These are phyloP conservation scores for Vanessa tameamea DNA, from an alignment of 1,140 invertebrate species.

Conservation along the genomic window DNA sequence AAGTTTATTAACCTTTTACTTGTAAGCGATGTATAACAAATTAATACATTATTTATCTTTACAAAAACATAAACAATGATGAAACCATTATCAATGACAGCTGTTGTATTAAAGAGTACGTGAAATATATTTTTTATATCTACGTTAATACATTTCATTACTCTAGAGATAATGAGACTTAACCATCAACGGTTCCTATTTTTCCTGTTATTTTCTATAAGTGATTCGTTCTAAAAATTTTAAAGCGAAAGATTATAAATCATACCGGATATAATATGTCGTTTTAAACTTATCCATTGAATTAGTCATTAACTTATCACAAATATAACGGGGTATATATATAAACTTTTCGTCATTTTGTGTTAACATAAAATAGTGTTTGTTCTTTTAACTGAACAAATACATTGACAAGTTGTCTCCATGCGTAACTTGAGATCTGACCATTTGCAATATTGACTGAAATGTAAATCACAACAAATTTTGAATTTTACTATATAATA, in stretches of 20 bases:
- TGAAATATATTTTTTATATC: slow-evolving; percentile 49
- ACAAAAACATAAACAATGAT: slow-evolving; percentile 35
- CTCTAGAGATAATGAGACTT: not conserved
- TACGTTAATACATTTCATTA: not conserved
- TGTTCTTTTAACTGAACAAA: slow-evolving; percentile 57
- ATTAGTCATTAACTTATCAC: slow-evolving; percentile 19
- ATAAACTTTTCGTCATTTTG: slow-evolving; percentile 43
- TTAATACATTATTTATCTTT: slow-evolving; percentile 27
- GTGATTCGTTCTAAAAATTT: not conserved
- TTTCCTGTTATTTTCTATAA: not conserved
- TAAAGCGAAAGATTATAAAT: no score
- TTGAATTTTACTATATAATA: no score
- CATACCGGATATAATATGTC: not conserved
- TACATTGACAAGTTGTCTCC: slow-evolving; percentile 30
- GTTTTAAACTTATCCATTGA: not conserved
- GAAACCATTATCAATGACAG: slow-evolving; percentile 33
- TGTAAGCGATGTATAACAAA: slow-evolving; percentile 4
- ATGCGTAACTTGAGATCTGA: slow-evolving; percentile 8
- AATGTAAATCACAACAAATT: no score
- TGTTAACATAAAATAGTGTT: slow-evolving; percentile 48
- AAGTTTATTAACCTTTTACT: slow-evolving; percentile 14
- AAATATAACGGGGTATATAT: slow-evolving; percentile 15
- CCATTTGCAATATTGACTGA: not conserved
- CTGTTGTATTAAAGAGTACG: slow-evolving; percentile 34
- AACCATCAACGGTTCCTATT: not conserved